Base-by-base conservation (phyloP, 2,113 vertebrate species). In the Rhynchopsitta pachyrhyncha region DNA sequence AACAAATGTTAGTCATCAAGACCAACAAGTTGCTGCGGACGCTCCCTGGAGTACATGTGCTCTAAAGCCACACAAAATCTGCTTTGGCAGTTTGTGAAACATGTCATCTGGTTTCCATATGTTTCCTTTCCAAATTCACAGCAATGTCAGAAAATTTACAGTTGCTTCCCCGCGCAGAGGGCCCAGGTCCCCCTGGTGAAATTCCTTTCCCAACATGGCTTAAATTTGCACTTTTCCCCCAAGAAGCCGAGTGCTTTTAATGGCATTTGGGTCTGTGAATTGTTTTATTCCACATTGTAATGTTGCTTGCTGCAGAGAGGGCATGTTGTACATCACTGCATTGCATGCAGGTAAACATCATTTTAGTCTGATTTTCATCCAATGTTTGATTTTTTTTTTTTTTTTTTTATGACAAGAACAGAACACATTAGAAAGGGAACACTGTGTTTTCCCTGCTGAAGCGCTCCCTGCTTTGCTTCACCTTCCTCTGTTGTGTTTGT, bases 1-100 rank as follows among this genome's bases (percentile, higher is more conserved):
- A 92, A 29, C 86, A 77, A 91, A 80, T 37, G 70, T 87, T 91
- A 77, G 86, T 92, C 91, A 77, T 89, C 83, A 71, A 68, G 95
- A 66, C 90, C 76, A 78, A 95, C 80, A 76, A 27, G 49, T 93
- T 69, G 62, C 77, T 93, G 81, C 60, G 95, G 96, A 91, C 83
- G 13, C 27, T 97, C 86, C 92, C 87, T 89, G 67, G 92, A 69
- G 92, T 79, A 44, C 46, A 1, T 1, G 17, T 79, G 75, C 92
- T 89, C 74, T 91, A 82, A 84, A 95, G 92, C 85, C 83, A 37
- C 52, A 5, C 80, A 78, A 84, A 96, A 96, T 96, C 90, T 90
- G 80, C 91, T 83, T 97, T 97, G 96, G 74, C 95, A 71, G 88
- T 88, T 96, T 84, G 92, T 96, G 93, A 89, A 93, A n/a, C 41